These are phyloP conservation scores for Pogoniulus pusillus DNA, from an alignment of 2,797 vertebrate genomes.

Conservation along the genomic window DNA sequence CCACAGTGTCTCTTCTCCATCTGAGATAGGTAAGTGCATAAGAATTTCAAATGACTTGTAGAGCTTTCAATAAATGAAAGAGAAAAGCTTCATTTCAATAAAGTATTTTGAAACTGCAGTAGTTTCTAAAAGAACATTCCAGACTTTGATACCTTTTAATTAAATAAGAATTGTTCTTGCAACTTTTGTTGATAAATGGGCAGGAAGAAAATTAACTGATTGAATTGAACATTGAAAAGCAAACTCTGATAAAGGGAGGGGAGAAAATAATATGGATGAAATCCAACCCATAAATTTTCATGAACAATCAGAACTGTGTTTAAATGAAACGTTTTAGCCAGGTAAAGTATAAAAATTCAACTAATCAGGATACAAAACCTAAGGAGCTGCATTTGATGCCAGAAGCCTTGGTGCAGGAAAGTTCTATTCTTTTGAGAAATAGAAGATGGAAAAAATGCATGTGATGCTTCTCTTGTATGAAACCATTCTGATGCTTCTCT, in stretches of 20 bases:
- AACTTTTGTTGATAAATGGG: neutral
- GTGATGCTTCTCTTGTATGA: rapidly evolving
- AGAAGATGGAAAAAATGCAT: neutral
- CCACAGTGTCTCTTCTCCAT: too few relatives aligned
- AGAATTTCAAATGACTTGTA: neutral
- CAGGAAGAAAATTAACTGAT: neutral
- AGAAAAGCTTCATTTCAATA: neutral
- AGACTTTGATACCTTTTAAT: neutral
- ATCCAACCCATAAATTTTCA: neutral
- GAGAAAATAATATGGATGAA: neutral
- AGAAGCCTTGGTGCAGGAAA: neutral
- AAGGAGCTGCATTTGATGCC: neutral
- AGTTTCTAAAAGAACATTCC: neutral
- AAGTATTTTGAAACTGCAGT: too few relatives aligned
- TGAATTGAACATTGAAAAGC: neutral
- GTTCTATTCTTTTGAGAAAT: neutral
- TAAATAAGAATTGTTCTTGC: neutral
- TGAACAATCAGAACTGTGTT: neutral
- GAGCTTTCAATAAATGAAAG: neutral
- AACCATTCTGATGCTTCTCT: neutral
- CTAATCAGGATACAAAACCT: neutral
- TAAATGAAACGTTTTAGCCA: neutral
- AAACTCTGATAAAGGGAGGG: neutral
- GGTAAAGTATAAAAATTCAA: neutral
- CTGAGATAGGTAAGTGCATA: too few relatives aligned